Base-by-base conservation (phyloP, 2,113 vertebrate species). In the Bubo scandiacus region DNA sequence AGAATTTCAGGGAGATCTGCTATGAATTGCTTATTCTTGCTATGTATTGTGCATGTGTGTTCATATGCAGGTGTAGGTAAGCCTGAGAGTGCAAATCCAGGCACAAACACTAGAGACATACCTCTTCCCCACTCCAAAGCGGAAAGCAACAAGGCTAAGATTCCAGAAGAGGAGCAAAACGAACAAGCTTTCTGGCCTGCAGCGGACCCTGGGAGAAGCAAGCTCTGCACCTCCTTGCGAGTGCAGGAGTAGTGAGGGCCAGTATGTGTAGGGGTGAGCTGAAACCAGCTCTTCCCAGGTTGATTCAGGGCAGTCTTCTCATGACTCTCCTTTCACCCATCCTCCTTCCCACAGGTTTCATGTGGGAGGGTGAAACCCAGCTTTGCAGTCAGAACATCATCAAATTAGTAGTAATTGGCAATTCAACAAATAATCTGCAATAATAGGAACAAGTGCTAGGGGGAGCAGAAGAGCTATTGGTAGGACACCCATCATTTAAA, bases 401-500 rank as follows among this genome's bases (percentile, higher is more conserved):
- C 77, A 30, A 29, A 81, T 40, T 26, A 30, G 72, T 1, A 45
- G 49, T 20, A 17, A 38, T 3, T 5, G 73, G 62, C 62, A 14
- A 7, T 54, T 27, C 68, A 3, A 3, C 45, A 13, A 91, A 16
- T 42, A 62, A 74, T n/a, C 42, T 82, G 97, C 95, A 86, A 23
- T 74, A 23, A 67, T 5, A 40, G 63, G 55, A 88, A 7, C 32
- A 45, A 52, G 78, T 43, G 89, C 71, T 92, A 97, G 97, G 78
- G 96, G 97, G 97, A 93, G 97, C 78, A 23, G 84, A 61, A 95
- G 95, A 94, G 88, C 94, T 65, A 73, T 30, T 27, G 73, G 54
- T 14, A 22, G 21, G 65, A 7, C 26, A 15, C 22, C 89, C n/a
- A 4, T 43, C 59, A 20, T 20, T 86, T 79, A 51, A 68, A 83